Evolutionary conservation across 2,797 vertebrate species (phyloP).

Genomic region (Sylvia borin): DNA sequence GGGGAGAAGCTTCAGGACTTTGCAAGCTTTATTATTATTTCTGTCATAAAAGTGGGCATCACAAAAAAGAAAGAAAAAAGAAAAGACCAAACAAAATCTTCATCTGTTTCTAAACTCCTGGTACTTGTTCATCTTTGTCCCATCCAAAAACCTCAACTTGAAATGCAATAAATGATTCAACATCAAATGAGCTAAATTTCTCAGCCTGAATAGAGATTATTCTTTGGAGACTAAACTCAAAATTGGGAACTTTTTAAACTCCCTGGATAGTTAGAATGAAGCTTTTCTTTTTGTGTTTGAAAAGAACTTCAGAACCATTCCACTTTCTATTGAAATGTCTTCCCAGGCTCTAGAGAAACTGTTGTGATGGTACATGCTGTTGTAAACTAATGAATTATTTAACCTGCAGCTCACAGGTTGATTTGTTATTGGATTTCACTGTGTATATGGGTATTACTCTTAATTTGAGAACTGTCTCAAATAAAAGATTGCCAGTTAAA

Average conservation of each 20-base stretch:
- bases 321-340: conserved; percentile 33
- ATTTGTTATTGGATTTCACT: not conserved
- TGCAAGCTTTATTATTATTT: conserved; percentile 5
- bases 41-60: not conserved
- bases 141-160: not conserved
- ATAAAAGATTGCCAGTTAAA: conserved; percentile 8
- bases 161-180: not conserved
- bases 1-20: not conserved
- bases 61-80: not conserved
- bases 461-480: conserved; percentile 1
- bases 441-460: not conserved
- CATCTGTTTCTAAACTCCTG: not conserved
- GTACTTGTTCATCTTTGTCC: not conserved
- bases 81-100: conserved; percentile 24
- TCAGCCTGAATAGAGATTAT: conserved; percentile 12
- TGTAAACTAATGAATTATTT: conserved; percentile 5
- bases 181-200: conserved; percentile 3
- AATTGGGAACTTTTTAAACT: not conserved
- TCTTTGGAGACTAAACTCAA: conserved; percentile 5
- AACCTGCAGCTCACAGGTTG: not conserved
- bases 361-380: not conserved
- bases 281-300: conserved; percentile 46
- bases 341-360: not conserved
- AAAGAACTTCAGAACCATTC: conserved; percentile 47
- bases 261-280: not conserved